These are phyloP conservation scores for Brachyptera putata DNA, from an alignment of 2,888 invertebrate species.

Conservation along the genomic window DNA sequence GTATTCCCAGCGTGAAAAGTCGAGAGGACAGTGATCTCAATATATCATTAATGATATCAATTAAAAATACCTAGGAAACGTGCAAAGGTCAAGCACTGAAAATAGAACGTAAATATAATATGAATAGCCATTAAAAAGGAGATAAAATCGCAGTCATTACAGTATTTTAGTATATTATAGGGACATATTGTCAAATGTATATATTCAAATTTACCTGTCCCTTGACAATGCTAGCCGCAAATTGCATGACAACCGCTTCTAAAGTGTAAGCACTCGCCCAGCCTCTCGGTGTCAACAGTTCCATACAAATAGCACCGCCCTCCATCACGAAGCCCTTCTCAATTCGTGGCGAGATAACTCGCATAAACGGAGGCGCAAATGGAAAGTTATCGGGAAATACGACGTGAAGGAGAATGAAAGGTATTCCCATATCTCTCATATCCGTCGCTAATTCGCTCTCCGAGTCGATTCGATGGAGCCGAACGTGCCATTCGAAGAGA, in stretches of 20 bases:
- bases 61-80: too few species aligned
- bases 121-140: too few species aligned
- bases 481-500: slow-evolving; percentile 83
- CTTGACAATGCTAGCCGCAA: slow-evolving; percentile 83
- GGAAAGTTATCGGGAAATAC: slow-evolving; percentile 86
- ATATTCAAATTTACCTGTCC: slow-evolving; percentile 54
- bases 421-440: slow-evolving; percentile 70
- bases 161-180: too few species aligned
- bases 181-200: too few species aligned
- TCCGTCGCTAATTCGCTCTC: slow-evolving; percentile 80
- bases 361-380: slow-evolving; percentile 79
- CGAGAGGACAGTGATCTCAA: too few species aligned
- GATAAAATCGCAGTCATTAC: too few species aligned
- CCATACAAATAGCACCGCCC: slow-evolving; percentile 88
- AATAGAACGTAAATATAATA: too few species aligned
- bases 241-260: slow-evolving; percentile 85
- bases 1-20: too few species aligned
- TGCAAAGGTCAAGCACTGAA: too few species aligned
- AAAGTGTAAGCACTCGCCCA: slow-evolving; percentile 87
- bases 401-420: slow-evolving; percentile 71
- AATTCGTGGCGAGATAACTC: slow-evolving; percentile 65
- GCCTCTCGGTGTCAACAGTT: slow-evolving; percentile 76
- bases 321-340: slow-evolving; percentile 88
- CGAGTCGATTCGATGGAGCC: slow-evolving; percentile 74
- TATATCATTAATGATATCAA: too few species aligned